phyloP scores from a whole-genome alignment of 2,113 vertebrate species.

The Lophochroa leadbeateri region DNA sequence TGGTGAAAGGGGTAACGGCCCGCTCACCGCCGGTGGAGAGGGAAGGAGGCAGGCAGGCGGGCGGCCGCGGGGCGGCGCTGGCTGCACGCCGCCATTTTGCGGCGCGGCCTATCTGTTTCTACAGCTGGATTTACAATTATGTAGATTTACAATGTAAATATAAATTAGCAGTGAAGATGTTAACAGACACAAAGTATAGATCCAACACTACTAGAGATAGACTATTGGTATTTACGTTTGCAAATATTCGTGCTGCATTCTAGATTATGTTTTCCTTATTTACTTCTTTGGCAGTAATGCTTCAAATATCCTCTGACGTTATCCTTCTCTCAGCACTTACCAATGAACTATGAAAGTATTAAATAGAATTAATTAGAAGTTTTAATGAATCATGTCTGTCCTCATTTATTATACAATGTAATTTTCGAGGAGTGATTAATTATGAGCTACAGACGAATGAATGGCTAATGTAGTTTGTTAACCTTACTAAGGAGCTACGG shows the following conservation, averaged over 20 bases:
- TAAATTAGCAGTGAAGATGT: neutral
- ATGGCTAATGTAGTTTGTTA: constrained; percentile 80
- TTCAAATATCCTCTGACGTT: constrained; percentile 71
- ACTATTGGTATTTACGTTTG: constrained; percentile 59
- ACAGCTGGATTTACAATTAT: no score
- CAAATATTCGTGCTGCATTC: constrained; percentile 55
- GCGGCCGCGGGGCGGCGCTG: neutral
- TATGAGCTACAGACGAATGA: constrained; percentile 78
- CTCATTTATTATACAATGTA: constrained; percentile 84
- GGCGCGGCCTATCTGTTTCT: no score
- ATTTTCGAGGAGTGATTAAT: constrained; percentile 83
- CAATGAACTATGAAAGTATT: constrained; percentile 85
- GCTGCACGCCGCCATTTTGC: constrained; percentile 31
- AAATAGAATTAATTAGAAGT: constrained; percentile 86
- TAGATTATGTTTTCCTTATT: constrained; percentile 67
- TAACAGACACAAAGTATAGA: neutral
- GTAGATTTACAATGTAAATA: neutral
- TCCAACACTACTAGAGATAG: constrained; percentile 30
- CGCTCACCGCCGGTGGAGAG: neutral
- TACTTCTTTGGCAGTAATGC: constrained; percentile 71
- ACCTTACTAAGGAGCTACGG: constrained; percentile 71
- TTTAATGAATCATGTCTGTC: constrained; percentile 85
- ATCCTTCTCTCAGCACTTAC: constrained; percentile 79
- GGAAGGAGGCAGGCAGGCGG: no score
- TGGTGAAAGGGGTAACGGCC: neutral